Conservation (phyloP, 2,797 vertebrate genomes). For the Alfaro cultratus region DNA sequence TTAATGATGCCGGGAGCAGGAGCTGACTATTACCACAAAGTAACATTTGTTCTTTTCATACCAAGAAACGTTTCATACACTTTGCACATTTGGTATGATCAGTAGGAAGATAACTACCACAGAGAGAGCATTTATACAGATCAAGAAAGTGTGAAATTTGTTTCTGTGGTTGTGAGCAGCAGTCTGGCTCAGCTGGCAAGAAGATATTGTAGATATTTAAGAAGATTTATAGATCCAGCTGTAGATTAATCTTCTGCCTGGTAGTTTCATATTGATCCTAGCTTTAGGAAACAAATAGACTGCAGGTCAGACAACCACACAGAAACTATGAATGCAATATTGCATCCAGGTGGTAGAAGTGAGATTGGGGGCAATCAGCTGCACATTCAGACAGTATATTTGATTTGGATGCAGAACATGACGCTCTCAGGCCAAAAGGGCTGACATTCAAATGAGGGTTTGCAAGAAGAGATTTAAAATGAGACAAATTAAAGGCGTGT, state of each 20-base stretch:
- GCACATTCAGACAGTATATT: conserved; percentile 29
- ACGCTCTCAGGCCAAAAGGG: conserved; percentile 25
- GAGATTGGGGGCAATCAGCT: conserved; percentile 17
- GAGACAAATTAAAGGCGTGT: conserved; percentile 57
- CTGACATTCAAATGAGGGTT: conserved; percentile 65
- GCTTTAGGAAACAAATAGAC: conserved; percentile 70
- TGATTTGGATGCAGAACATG: conserved; percentile 47
- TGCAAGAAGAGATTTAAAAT: conserved; percentile 58
- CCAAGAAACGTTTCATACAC: conserved; percentile 26
- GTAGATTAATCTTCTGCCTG: conserved; percentile 67
- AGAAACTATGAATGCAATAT: conserved; percentile 50
- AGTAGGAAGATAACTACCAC: conserved; percentile 62
- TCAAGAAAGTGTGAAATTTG: conserved; percentile 44
- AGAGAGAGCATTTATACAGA: conserved; percentile 25
- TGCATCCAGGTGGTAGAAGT: conserved; percentile 18
- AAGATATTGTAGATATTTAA: conserved; percentile 66
- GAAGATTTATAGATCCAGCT: conserved; percentile 70
- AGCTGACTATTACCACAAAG: conserved; percentile 34
- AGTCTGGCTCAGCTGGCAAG: conserved; percentile 64
- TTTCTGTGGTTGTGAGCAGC: conserved; percentile 35
- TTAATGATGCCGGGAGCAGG: not conserved
- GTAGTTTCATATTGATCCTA: conserved; percentile 70
- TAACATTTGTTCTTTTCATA: conserved; percentile 26
- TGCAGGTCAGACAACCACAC: conserved; percentile 50
- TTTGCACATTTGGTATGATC: conserved; percentile 59